Conservation (phyloP, 1,140 invertebrate species). For the Bactericera cockerelli region DNA sequence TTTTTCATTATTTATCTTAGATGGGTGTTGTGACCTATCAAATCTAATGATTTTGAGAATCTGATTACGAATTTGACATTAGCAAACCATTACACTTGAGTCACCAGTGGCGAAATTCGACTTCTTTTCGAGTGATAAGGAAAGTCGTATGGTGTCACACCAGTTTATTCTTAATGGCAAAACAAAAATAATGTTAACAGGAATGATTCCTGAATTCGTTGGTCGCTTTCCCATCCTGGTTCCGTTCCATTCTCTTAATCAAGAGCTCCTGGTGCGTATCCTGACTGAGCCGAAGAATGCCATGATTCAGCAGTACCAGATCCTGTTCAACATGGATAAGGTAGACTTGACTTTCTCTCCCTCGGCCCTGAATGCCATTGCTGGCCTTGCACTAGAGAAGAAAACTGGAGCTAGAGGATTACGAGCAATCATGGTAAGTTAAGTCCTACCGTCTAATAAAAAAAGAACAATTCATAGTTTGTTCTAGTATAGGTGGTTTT, state of each 20-base stretch:
- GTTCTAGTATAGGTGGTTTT: no score
- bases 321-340: slow-evolving; percentile 56
- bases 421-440: slow-evolving; percentile 73
- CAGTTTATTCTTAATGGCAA: no score
- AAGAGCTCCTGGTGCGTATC: slow-evolving; percentile 83
- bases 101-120: background rate
- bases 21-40: no score
- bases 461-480: no score
- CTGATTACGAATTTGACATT: background rate
- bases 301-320: slow-evolving; percentile 70
- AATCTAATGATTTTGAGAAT: no score
- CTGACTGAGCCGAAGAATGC: slow-evolving; percentile 95
- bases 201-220: slow-evolving; percentile 68
- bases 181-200: no score
- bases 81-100: background rate
- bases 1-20: no score
- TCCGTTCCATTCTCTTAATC: slow-evolving; percentile 88
- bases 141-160: no score
- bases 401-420: slow-evolving; percentile 93
- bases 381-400: slow-evolving; percentile 76
- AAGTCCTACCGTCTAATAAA: background rate
- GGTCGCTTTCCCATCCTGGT: slow-evolving; percentile 91
- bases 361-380: slow-evolving; percentile 76
- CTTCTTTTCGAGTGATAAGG: background rate
- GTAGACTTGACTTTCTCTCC: slow-evolving; percentile 78